phyloP scores from a whole-genome alignment of 2,113 vertebrate species.

The Lethenteron reissneri region DNA sequence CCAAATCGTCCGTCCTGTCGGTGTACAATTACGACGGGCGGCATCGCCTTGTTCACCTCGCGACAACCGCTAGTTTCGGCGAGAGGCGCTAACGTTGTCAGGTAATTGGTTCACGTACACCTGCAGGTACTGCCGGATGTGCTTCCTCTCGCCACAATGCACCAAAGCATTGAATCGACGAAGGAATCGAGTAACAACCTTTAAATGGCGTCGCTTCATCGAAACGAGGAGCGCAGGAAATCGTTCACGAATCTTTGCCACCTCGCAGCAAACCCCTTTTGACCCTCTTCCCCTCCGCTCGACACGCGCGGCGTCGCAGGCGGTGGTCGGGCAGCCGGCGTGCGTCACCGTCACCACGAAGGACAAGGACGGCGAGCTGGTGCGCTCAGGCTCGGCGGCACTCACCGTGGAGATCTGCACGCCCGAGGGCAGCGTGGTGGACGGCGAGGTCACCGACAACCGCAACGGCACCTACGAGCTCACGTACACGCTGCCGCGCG shows the following conservation, averaged over 20 bases:
- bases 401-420: conserved; percentile 37
- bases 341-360: conserved; percentile 77
- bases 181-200: too few species aligned
- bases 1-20: too few species aligned
- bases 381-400: conserved; percentile 52
- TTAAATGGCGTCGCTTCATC: too few species aligned
- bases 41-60: too few species aligned
- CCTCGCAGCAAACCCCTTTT: conserved; percentile 57
- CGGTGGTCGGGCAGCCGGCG: conserved; percentile 52
- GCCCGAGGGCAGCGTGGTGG: conserved; percentile 27
- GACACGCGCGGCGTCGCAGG: conserved; percentile 41
- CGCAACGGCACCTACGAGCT: conserved; percentile 84
- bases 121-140: too few species aligned
- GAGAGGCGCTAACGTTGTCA: too few species aligned
- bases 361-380: conserved; percentile 67
- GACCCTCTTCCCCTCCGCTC: conserved; percentile 67
- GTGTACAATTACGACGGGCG: too few species aligned
- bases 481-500: conserved; percentile 41
- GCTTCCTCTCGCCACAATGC: too few species aligned
- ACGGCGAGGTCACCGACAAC: conserved; percentile 55
- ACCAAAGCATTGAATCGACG: too few species aligned
- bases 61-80: too few species aligned
- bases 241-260: conserved; percentile 24
- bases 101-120: too few species aligned
- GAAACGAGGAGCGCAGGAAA: too few species aligned